Conservation (phyloP, 2,888 invertebrate species). For the Leptinotarsa juncta region DNA sequence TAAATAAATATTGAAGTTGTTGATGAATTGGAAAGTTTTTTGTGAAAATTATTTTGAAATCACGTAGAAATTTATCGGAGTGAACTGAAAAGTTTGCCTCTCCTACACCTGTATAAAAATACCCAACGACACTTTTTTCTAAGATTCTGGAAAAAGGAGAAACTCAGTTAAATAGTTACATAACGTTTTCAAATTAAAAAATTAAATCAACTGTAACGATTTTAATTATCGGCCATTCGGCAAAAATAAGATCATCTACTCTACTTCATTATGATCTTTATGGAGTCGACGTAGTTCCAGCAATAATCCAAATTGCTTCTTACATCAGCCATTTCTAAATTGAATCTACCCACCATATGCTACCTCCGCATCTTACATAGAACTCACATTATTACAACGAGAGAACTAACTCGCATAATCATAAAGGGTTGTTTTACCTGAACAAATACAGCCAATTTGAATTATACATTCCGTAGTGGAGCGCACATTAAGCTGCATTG, state of each 20-base stretch:
- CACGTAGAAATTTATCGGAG: too few species aligned
- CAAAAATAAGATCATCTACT: background rate
- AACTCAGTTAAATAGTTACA: too few species aligned
- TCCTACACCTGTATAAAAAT: too few species aligned
- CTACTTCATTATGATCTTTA: slow-evolving; percentile 30
- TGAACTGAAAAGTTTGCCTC: too few species aligned
- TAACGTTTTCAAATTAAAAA: too few species aligned
- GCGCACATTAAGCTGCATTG: slow-evolving; percentile 47
- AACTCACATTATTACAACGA: slow-evolving; percentile 32
- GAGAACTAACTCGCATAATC: slow-evolving; percentile 37
- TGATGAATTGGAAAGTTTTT: too few species aligned
- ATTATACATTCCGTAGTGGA: slow-evolving; percentile 46
- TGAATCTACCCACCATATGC: slow-evolving; percentile 18
- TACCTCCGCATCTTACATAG: slow-evolving; percentile 5
- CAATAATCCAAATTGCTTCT: slow-evolving; percentile 12
- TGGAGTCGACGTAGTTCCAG: background rate
- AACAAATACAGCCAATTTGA: slow-evolving; percentile 48
- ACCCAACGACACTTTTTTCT: too few species aligned
- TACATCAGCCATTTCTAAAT: slow-evolving; percentile 10
- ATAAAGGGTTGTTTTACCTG: slow-evolving; percentile 40
- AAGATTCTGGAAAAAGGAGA: too few species aligned
- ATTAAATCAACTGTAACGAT: too few species aligned
- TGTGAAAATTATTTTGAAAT: too few species aligned
- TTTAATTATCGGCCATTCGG: too few species aligned
- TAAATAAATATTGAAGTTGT: too few species aligned